These are phyloP conservation scores for Pelecanoides urinatrix DNA, from an alignment of 2,113 vertebrate genomes.

Conservation along the genomic window DNA sequence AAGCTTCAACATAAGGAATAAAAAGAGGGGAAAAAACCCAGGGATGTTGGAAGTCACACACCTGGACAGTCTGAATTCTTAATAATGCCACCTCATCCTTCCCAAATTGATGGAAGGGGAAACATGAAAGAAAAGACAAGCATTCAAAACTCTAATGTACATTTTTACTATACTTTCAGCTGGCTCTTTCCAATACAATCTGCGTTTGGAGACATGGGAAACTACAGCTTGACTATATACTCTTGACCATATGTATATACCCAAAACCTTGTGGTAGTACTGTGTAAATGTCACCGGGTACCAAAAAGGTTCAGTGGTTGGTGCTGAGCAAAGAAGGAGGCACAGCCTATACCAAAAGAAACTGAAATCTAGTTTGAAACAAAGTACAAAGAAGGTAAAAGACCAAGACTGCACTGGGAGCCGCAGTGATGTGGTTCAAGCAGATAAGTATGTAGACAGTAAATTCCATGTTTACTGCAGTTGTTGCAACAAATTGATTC, in stretches of 20 bases:
- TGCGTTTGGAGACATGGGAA: neutral
- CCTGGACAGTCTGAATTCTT: neutral
- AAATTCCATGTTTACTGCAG: constrained; percentile 8
- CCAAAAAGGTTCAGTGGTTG: neutral
- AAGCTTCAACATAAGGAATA: neutral
- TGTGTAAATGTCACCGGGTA: neutral
- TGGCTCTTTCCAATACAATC: neutral
- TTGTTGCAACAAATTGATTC: neutral
- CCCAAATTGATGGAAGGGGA: neutral
- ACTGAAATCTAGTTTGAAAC: neutral
- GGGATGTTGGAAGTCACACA: neutral
- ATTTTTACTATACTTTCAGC: neutral
- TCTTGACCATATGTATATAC: neutral
- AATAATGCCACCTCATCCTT: neutral
- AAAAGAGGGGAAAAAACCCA: neutral
- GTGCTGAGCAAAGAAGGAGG: neutral
- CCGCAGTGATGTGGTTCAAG: neutral
- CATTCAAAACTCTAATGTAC: neutral
- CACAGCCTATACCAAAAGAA: neutral
- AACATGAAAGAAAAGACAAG: neutral
- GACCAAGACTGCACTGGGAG: neutral
- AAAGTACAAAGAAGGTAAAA: neutral
- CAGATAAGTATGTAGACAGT: neutral
- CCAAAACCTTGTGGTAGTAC: neutral
- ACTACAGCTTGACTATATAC: neutral